Percentiles rank a stretch among this genome's conserved stretches.
Conservation (phyloP, 2,888 invertebrate genomes). For the Sclerodermus sp. region DNA sequence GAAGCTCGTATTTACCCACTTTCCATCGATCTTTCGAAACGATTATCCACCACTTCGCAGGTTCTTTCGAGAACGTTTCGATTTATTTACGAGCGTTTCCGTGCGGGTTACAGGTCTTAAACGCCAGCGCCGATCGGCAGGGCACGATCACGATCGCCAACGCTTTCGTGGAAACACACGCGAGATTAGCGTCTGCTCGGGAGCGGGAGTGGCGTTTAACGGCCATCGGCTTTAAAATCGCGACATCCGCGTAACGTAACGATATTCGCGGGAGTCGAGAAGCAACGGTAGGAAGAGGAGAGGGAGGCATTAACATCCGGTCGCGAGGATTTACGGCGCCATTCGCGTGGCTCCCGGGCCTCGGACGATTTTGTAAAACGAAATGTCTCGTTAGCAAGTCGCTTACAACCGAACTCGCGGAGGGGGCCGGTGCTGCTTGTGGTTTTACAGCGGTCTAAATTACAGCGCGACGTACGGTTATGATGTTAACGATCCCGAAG, state of each 20-base stretch:
- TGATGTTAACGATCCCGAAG: conserved; percentile 47
- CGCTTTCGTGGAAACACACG: conserved; percentile 28
- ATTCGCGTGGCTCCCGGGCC: conserved; percentile 39
- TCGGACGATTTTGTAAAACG: conserved; percentile 53
- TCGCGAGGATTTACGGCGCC: conserved; percentile 46
- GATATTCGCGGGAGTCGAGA: conserved; percentile 31
- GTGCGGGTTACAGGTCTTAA: no score
- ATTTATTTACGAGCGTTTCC: no score
- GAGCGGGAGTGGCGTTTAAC: conserved; percentile 33
- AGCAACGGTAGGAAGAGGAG: background rate
- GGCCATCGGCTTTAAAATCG: conserved; percentile 33
- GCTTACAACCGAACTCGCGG: conserved; percentile 26
- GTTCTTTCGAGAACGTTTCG: no score
- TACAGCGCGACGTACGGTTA: conserved; percentile 46
- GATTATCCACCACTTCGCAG: no score
- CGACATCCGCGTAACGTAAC: conserved; percentile 31
- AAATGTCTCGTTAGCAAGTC: conserved; percentile 53
- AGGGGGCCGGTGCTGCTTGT: conserved; percentile 29
- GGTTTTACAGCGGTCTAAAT: conserved; percentile 54
- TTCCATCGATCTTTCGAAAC: no score
- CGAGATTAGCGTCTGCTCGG: conserved; percentile 28
- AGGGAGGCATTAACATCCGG: conserved; percentile 51
- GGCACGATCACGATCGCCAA: conserved; percentile 8
- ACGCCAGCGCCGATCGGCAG: no score
- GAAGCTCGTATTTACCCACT: no score